A percentile compares a stretch with the other conserved stretches of the same genome.
Conservation (phyloP, 2,113 vertebrate genomes). For the Leucoraja erinaceus region DNA sequence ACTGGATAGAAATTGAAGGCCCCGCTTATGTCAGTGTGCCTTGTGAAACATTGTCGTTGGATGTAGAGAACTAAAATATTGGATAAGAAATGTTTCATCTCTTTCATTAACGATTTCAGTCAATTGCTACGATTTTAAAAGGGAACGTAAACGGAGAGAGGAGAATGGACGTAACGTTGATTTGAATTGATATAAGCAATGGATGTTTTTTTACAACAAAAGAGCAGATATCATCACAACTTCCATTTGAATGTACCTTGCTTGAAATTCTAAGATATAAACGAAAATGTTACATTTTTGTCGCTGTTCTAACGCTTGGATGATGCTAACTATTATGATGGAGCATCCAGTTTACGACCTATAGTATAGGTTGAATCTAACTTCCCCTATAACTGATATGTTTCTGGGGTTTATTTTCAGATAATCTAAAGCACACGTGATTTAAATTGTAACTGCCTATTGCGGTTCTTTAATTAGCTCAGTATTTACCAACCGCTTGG, state of each 20-base stretch:
- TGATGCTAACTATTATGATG: background rate
- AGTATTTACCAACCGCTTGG: too few species aligned
- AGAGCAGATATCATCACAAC: background rate
- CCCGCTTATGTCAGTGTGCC: background rate
- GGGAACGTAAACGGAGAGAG: background rate
- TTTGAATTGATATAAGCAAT: background rate
- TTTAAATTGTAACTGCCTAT: background rate
- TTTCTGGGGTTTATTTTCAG: background rate
- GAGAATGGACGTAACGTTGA: background rate
- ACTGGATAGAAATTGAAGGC: background rate
- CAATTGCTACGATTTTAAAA: background rate
- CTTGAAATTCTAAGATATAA: background rate
- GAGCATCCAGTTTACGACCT: background rate
- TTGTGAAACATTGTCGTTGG: background rate
- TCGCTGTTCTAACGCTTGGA: background rate
- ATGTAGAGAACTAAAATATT: conserved; percentile 10
- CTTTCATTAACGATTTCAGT: background rate
- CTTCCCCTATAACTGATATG: background rate
- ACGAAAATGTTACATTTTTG: conserved; percentile 10
- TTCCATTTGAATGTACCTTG: conserved; percentile 18
- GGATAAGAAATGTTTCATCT: conserved; percentile 8
- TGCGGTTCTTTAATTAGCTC: background rate
- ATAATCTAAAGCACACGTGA: background rate
- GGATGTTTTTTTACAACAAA: background rate
- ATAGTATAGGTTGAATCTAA: background rate